These are phyloP conservation scores for Rhamnusium bicolor DNA, from an alignment of 2,888 invertebrate species.

Conservation along the genomic window DNA sequence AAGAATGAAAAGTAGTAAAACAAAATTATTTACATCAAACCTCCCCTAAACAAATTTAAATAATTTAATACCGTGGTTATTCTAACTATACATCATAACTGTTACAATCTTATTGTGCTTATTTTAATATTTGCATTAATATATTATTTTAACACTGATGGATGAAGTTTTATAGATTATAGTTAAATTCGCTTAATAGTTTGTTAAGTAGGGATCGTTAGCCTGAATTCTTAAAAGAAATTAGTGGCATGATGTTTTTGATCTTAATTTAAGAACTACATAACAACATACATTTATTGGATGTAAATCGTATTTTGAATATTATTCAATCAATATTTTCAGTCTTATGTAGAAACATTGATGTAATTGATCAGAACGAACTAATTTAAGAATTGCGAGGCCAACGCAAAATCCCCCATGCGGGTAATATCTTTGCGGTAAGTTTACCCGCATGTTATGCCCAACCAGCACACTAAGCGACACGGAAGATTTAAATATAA, in stretches of 20 bases:
- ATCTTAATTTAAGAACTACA: not conserved
- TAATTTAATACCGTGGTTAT: constrained; percentile 51
- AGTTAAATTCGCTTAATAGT: constrained; percentile 62
- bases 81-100: constrained; percentile 63
- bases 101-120: constrained; percentile 65
- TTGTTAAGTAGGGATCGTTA: constrained; percentile 40
- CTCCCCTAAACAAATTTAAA: constrained; percentile 43
- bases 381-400: constrained; percentile 37
- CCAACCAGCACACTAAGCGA: constrained; percentile 61
- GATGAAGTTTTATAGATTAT: constrained; percentile 54
- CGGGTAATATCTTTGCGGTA: constrained; percentile 37
- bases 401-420: constrained; percentile 43
- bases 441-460: constrained; percentile 50
- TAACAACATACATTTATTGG: not conserved
- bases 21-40: constrained; percentile 53
- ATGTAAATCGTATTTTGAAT: constrained; percentile 20
- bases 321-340: constrained; percentile 4
- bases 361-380: not conserved
- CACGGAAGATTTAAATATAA: constrained; percentile 55
- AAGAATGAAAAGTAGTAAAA: constrained; percentile 18
- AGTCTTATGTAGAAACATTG: constrained; percentile 11
- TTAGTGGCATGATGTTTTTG: not conserved
- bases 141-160: constrained; percentile 65
- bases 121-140: constrained; percentile 67
- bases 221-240: constrained; percentile 19